Percentiles rank a stretch among this genome's conserved stretches.
Evolutionary conservation across 2,888 invertebrate genomes (phyloP).

Genomic region (Tridacna crocea): DNA sequence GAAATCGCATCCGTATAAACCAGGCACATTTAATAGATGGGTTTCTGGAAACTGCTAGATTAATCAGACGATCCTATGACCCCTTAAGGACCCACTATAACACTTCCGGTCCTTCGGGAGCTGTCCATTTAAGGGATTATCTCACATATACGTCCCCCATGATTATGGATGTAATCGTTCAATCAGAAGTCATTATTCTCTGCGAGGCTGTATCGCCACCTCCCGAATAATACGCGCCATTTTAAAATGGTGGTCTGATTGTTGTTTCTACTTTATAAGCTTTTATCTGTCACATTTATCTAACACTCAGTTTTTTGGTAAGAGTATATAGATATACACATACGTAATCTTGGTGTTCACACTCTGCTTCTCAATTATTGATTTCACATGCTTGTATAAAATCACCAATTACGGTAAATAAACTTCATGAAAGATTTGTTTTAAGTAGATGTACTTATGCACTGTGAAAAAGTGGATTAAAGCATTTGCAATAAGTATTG

Average conservation of each 20-base stretch:
- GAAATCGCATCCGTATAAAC: neutral
- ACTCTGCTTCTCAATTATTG: too few relatives aligned
- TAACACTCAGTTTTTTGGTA: too few relatives aligned
- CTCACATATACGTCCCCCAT: conserved; percentile 38
- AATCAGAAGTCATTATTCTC: conserved; percentile 58
- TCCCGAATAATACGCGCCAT: conserved; percentile 1
- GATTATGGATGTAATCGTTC: conserved; percentile 52
- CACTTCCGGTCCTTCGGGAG: conserved; percentile 44
- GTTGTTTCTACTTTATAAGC: neutral
- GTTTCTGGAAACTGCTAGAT: conserved; percentile 33
- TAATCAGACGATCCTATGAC: conserved; percentile 49
- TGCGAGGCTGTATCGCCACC: conserved; percentile 23
- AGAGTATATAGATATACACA: neutral
- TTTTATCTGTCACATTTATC: too few relatives aligned
- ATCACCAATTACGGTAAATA: too few relatives aligned
- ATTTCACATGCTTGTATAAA: too few relatives aligned
- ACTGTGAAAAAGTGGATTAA: too few relatives aligned
- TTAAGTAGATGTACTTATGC: too few relatives aligned
- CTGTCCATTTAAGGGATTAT: conserved; percentile 57
- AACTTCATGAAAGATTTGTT: too few relatives aligned
- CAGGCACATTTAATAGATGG: conserved; percentile 21
- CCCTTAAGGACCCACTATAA: conserved; percentile 43
- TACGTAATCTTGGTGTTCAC: neutral
- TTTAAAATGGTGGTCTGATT: neutral
- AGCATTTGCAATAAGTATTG: too few relatives aligned